Evolutionary conservation across 2,797 vertebrate genomes (phyloP).

Genomic region (Sebastes trivittatus): DNA sequence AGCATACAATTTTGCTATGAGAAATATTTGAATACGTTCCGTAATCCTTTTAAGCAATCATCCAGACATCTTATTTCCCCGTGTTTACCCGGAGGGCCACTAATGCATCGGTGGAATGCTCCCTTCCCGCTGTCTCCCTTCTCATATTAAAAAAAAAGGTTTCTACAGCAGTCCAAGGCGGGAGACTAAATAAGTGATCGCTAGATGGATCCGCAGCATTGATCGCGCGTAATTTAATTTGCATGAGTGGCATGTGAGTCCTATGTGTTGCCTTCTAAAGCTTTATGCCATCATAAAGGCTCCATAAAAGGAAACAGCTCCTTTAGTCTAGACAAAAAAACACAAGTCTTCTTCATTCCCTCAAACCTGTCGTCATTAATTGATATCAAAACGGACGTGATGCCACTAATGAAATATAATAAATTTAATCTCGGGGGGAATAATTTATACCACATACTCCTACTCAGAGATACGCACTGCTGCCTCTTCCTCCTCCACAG

Average conservation of each 20-base stretch:
- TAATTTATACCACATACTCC: constrained; percentile 59
- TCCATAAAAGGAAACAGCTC: constrained; percentile 27
- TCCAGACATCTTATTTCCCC: constrained; percentile 47
- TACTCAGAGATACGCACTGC: background rate
- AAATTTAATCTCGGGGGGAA: constrained; percentile 44
- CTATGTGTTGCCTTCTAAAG: constrained; percentile 26
- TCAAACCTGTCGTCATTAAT: constrained; percentile 59
- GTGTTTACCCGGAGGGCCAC: constrained; percentile 32
- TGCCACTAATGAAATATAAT: constrained; percentile 61
- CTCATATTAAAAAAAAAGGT: constrained; percentile 42
- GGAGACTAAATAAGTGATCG: constrained; percentile 27
- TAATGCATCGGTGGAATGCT: constrained; percentile 52
- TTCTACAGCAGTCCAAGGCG: constrained; percentile 29
- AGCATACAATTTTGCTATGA: constrained; percentile 39
- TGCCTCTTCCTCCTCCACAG: background rate
- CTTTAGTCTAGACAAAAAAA: constrained; percentile 1
- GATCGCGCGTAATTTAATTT: constrained; percentile 76
- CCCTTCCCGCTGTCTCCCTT: constrained; percentile 7
- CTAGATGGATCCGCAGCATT: constrained; percentile 64
- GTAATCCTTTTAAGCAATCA: constrained; percentile 56
- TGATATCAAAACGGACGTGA: constrained; percentile 59
- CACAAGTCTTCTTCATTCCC: constrained; percentile 41
- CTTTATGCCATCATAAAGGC: constrained; percentile 45
- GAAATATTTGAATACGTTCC: constrained; percentile 29
- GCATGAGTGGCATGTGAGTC: constrained; percentile 66